Evolutionary conservation across 2,113 vertebrate genomes (phyloP).

Genomic region (Microcebus ravelobensis): DNA sequence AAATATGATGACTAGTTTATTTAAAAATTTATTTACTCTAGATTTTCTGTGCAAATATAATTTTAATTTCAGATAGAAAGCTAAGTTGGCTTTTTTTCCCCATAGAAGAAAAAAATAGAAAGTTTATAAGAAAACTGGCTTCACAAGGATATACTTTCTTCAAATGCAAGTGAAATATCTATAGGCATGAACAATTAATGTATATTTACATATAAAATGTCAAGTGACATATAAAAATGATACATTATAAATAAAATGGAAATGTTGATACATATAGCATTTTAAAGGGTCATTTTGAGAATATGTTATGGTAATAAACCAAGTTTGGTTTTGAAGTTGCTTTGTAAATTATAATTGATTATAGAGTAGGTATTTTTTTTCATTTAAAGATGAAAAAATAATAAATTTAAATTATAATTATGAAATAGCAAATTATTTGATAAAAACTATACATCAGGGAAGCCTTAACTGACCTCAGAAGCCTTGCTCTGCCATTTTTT

Average conservation of each 20-base stretch:
- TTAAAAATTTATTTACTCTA: not conserved
- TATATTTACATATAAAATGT: not conserved
- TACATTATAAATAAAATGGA: not conserved
- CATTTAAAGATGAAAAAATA: not conserved
- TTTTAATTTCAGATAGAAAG: conserved; percentile 14
- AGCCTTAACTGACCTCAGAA: not conserved
- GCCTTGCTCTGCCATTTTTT: not conserved
- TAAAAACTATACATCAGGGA: not conserved
- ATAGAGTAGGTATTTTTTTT: not conserved
- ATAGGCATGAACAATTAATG: not conserved
- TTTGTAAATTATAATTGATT: not conserved
- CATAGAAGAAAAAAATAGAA: not conserved
- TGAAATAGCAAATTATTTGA: not conserved
- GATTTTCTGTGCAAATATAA: conserved; percentile 2
- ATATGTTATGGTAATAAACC: not conserved
- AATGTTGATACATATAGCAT: not conserved
- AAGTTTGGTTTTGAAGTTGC: not conserved
- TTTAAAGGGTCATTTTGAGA: not conserved
- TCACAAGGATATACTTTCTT: not conserved
- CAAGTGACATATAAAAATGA: not conserved
- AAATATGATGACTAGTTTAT: conserved; percentile 12
- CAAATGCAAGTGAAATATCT: conserved; percentile 4
- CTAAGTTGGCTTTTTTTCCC: no score
- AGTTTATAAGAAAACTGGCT: not conserved
- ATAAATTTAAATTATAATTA: not conserved